Percentiles rank a stretch among this genome's conserved stretches.
phyloP scores from a whole-genome alignment of 1,140 invertebrate genomes.

The Phthorimaea operculella region DNA sequence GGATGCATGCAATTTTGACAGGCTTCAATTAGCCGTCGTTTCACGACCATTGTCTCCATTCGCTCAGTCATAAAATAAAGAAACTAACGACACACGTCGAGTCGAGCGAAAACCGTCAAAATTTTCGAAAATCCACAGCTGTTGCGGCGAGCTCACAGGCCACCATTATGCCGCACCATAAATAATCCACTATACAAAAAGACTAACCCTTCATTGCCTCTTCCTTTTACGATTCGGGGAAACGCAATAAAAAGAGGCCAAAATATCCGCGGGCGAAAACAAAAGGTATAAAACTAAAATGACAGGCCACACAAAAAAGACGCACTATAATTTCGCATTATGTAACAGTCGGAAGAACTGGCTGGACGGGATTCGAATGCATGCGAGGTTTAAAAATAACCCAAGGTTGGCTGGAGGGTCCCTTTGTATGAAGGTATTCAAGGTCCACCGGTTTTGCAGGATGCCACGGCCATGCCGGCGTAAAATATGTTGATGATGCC shows the following conservation, averaged over 20 bases:
- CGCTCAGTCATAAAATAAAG: neutral
- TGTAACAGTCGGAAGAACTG: slow-evolving; percentile 63
- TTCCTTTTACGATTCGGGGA: slow-evolving; percentile 65
- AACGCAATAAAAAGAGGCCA: slow-evolving; percentile 47
- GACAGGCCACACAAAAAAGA: slow-evolving; percentile 60
- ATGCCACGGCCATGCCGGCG: slow-evolving; percentile 23
- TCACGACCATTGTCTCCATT: neutral
- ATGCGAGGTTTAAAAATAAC: slow-evolving; percentile 62
- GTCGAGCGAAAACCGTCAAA: slow-evolving; percentile 14
- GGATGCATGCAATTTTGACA: too few species aligned
- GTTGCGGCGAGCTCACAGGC: slow-evolving; percentile 34
- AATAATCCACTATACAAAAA: slow-evolving; percentile 60
- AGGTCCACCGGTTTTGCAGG: slow-evolving; percentile 60
- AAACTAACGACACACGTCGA: neutral
- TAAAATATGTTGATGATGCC: slow-evolving; percentile 6
- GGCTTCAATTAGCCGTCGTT: slow-evolving; percentile 5
- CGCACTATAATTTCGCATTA: slow-evolving; percentile 61
- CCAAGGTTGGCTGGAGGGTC: slow-evolving; percentile 62
- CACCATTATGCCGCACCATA: slow-evolving; percentile 59
- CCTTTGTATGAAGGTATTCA: slow-evolving; percentile 52
- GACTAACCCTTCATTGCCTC: slow-evolving; percentile 64
- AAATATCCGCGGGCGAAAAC: slow-evolving; percentile 58
- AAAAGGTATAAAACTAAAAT: slow-evolving; percentile 60
- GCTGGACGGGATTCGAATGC: slow-evolving; percentile 57
- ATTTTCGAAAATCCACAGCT: slow-evolving; percentile 42